Evolutionary conservation across 2,888 invertebrate genomes (phyloP), one percentile per base, ranked within the genome.

Genomic region (Candidula unifasciata): DNA sequence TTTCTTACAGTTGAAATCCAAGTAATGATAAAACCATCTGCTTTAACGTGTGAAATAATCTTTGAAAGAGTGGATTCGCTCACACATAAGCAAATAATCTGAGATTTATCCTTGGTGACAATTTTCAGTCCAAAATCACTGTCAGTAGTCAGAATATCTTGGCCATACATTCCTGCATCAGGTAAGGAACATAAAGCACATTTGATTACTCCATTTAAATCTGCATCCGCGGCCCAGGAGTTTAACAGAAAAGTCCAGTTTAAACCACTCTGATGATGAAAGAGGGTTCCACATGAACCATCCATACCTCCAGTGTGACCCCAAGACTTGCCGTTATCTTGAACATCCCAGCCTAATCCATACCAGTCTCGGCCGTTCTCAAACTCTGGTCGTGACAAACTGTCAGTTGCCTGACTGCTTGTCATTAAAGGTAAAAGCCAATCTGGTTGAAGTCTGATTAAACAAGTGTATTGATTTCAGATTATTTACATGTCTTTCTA

Each of bases 271-370:
- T 88, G 88, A 73, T 91, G 89, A 79, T 89, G 90, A 66, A 89
- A 87, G 33, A 90, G 85, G 21, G 91, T 90, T 6, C 90, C 86
- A n/a, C 92, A 90, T n/a, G 92, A 90, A 0, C 93, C 93, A 54
- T 92, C 92, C 89, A 93, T 91, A 10, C 89, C 89, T 0, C 93
- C 92, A 16, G 92, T 92, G 86, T 93, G 93, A 82, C 92, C 92
- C 87, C 89, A 92, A 5, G 90, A 89, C 68, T 76, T 37, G 3
- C 92, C 92, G 37, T 79, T 82, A 64, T 92, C 90, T 83, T 91
- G 90, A 16, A 92, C 88, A 79, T 91, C 92, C 76, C 92, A 82
- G 16, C 93, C 93, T 77, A 91, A 83, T 0, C 93, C 92, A 87
- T 93, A 93, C 92, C 92, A 92, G 16, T 90, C 88, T 13, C 87